Evolutionary conservation across 2,888 invertebrate species (phyloP), one percentile per base, ranked within the genome.

Genomic region (Epinotia ramella): DNA sequence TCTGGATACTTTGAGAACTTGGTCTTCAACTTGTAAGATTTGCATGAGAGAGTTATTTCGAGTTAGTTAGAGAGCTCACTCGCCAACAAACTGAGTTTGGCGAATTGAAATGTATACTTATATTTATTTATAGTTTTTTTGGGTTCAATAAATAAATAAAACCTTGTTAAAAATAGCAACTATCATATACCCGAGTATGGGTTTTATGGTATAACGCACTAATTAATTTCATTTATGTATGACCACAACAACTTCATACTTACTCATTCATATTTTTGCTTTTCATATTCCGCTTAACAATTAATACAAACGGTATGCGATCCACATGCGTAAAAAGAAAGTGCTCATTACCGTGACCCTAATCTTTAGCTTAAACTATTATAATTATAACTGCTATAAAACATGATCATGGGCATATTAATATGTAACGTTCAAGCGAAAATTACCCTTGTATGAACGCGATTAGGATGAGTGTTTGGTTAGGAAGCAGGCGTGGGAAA

Each of bases 331-430:
- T 73, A 57, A 60, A 75, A 68, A 74, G 75, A 75, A 75, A 75
- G 75, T 70, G n/a, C 53, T 60, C 49, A 62, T 28, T 62, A 66
- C 24, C 16, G 11, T 24, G 75, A 53, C 75, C 75, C 62, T 75
- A 75, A 75, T 75, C 75, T 66, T 60, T 44, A 65, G 60, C 71
- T 71, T 71, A 71, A 71, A 70, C 28, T 70, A 40, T 57, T 53
- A 65, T 75, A 75, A 75, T 75, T 75, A 75, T 65, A 40, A 40
- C 40, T 53, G 24, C 33, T 53, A 75, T 60, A 60, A 70, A 59
- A 56, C 57, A 66, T 71, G 59, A 33, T 4, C 18, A 28, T 59
- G 63, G 3, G 73, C 60, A 24, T 68, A 44, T 60, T 57, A 56
- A 40, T 33, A 57, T 24, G 13, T 16, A 24, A 3, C 11, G 11